Conservation (phyloP, 2,797 vertebrate genomes). For the Enoplosus armatus region DNA sequence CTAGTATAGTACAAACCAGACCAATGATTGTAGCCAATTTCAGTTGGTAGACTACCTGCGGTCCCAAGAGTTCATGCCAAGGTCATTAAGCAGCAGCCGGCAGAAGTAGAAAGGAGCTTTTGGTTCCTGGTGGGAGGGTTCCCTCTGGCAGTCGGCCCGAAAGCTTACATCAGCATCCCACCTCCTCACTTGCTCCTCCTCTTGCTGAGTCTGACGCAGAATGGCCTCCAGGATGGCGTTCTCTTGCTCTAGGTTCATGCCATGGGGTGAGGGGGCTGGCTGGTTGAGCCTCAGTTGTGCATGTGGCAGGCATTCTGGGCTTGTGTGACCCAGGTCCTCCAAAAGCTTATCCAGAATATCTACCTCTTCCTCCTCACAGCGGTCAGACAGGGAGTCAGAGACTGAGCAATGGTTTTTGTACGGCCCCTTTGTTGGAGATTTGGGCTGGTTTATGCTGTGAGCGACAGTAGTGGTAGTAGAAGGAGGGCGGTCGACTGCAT, state of each 20-base stretch:
- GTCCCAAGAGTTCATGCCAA: conserved; percentile 99
- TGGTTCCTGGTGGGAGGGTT: conserved; percentile 88
- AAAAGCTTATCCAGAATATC: conserved; percentile 92
- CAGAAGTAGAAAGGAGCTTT: conserved; percentile 97
- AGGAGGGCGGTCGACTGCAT: conserved; percentile 38
- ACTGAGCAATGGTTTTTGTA: conserved; percentile 50
- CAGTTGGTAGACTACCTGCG: conserved; percentile 88
- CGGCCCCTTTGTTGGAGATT: conserved; percentile 56
- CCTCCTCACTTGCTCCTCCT: conserved; percentile 87
- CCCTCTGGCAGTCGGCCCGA: conserved; percentile 84
- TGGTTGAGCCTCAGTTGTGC: conserved; percentile 91
- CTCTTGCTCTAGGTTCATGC: conserved; percentile 93
- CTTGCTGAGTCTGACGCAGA: conserved; percentile 87
- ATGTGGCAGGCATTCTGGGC: conserved; percentile 94
- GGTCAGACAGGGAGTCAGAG: conserved; percentile 62
- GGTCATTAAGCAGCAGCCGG: conserved; percentile 92
- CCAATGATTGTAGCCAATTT: not conserved
- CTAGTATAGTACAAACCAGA: conserved; percentile 7
- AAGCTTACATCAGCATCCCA: conserved; percentile 82
- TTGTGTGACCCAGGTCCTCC: conserved; percentile 90
- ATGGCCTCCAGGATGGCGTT: conserved; percentile 88
- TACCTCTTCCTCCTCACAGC: conserved; percentile 84
- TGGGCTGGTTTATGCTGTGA: conserved; percentile 52
- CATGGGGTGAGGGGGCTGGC: conserved; percentile 89
- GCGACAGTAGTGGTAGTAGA: conserved; percentile 31